Evolutionary conservation across 2,797 vertebrate genomes (phyloP).

Genomic region (Bovichtus variegatus): DNA sequence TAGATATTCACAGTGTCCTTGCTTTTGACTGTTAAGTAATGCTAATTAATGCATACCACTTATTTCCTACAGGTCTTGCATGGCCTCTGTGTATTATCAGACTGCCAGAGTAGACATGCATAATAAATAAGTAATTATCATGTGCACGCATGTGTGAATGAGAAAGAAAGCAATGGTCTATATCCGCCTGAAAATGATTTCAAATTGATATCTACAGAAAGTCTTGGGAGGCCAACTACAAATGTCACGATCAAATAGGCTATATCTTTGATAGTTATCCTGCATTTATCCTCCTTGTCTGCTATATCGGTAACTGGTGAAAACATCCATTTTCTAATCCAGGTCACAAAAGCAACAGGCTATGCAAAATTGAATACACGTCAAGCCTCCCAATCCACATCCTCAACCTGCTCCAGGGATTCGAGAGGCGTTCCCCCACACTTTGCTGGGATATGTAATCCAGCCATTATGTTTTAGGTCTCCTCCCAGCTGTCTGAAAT

Average conservation of each 20-base stretch:
- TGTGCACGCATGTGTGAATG: background rate
- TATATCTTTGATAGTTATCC: background rate
- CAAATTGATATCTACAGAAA: background rate
- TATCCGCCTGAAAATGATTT: background rate
- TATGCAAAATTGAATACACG: background rate
- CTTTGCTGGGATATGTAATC: slow-evolving; percentile 1
- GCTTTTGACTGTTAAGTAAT: background rate
- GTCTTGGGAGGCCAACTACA: background rate
- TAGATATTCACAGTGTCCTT: slow-evolving; percentile 15
- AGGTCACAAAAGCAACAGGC: background rate
- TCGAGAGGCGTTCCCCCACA: background rate
- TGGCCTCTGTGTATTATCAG: slow-evolving; percentile 15
- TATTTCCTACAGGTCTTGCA: slow-evolving; percentile 6
- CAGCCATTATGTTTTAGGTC: background rate
- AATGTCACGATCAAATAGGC: background rate
- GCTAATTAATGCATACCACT: slow-evolving; percentile 15
- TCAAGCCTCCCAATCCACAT: background rate
- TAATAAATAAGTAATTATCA: slow-evolving; percentile 27
- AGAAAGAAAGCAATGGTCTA: background rate
- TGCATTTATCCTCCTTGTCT: slow-evolving; percentile 2
- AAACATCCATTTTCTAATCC: background rate
- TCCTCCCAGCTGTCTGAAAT: slow-evolving; percentile 14
- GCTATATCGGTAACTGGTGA: background rate
- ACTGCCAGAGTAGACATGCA: background rate
- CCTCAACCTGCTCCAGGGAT: background rate